phyloP scores from a whole-genome alignment of 2,113 vertebrate genomes.

The Vulpes ferrilata region DNA sequence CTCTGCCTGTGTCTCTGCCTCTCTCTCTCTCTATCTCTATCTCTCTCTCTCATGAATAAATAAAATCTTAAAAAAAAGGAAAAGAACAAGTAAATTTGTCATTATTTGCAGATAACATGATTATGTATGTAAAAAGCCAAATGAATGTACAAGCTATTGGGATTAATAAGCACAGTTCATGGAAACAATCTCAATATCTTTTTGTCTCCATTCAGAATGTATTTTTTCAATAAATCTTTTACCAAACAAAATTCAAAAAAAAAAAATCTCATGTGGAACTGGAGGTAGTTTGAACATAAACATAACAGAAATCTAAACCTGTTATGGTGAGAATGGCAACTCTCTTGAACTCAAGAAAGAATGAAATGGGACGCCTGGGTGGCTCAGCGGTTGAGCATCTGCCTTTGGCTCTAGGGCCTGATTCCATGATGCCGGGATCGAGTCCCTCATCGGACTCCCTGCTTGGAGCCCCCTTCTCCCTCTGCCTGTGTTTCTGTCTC shows the following conservation, averaged over 20 bases:
- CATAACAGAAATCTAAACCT: background rate
- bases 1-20: no score
- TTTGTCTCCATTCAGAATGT: background rate
- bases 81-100: background rate
- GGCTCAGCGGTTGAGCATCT: no score
- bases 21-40: no score
- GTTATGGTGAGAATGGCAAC: background rate
- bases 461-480: no score
- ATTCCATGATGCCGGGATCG: no score
- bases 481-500: no score
- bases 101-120: background rate
- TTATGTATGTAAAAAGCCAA: background rate
- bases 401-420: no score
- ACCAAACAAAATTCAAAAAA: background rate
- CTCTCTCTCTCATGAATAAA: no score
- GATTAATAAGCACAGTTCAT: background rate
- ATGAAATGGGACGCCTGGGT: background rate
- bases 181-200: background rate
- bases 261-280: background rate
- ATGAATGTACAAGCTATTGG: background rate
- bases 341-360: background rate
- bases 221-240: background rate
- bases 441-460: no score
- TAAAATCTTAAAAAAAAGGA: no score
- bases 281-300: background rate